Evolutionary conservation across 2,797 vertebrate genomes (phyloP).

Genomic region (Microchirus variegatus): DNA sequence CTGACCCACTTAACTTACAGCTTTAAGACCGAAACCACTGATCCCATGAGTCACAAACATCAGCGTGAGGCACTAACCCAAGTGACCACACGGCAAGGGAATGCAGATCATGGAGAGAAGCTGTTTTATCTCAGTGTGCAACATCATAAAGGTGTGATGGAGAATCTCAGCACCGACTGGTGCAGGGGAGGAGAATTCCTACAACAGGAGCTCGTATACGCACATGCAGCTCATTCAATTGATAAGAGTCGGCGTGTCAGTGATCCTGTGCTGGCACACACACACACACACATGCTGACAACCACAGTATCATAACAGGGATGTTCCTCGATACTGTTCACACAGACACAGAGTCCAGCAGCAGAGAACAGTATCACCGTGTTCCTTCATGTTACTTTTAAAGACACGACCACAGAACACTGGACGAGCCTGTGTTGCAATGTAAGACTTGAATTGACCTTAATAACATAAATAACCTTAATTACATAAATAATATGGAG

Average conservation of each 20-base stretch:
- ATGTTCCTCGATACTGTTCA: constrained; percentile 5
- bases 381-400: constrained; percentile 18
- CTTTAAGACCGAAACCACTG: constrained; percentile 9
- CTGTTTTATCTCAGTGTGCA: constrained; percentile 23
- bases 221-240: constrained; percentile 15
- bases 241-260: constrained; percentile 26
- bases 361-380: constrained; percentile 4
- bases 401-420: background rate
- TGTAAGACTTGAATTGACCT: background rate
- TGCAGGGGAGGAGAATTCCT: constrained; percentile 14
- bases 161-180: constrained; percentile 12
- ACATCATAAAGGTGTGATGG: constrained; percentile 7
- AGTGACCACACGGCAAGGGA: constrained; percentile 29
- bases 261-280: constrained; percentile 5
- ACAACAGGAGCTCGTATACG: fast-evolving
- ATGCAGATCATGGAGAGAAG: constrained; percentile 43
- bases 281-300: constrained; percentile 8
- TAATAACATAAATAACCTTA: background rate
- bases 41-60: constrained; percentile 53
- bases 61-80: constrained; percentile 13
- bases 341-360: background rate
- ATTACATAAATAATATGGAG: no score
- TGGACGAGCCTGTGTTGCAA: background rate
- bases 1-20: constrained; percentile 18
- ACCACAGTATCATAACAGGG: background rate